A percentile compares a stretch with the other conserved stretches of the same genome.
Evolutionary conservation across 2,888 invertebrate genomes (phyloP).

Genomic region (Acanthosepion pharaonis): DNA sequence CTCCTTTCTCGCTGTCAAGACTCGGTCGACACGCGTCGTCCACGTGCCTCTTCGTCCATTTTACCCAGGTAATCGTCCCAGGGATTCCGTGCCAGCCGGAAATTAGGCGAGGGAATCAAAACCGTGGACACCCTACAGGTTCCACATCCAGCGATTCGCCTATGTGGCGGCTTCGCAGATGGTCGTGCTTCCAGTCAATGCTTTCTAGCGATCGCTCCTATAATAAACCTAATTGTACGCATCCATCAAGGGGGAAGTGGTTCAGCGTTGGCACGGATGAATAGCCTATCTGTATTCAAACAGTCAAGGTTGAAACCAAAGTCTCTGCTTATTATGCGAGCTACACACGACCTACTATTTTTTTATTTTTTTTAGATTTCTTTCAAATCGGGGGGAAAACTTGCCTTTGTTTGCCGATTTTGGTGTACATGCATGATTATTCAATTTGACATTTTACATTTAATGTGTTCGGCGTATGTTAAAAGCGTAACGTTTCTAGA

Average conservation of each 20-base stretch:
- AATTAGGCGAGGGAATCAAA: constrained; percentile 24
- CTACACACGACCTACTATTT: background rate
- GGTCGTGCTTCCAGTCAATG: constrained; percentile 33
- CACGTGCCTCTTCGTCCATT: background rate
- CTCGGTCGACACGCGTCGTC: background rate
- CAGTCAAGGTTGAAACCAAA: background rate
- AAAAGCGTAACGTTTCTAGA: background rate
- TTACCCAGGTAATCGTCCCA: background rate
- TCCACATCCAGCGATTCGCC: background rate
- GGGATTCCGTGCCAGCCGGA: constrained; percentile 38
- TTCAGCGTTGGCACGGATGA: background rate
- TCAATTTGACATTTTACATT: background rate
- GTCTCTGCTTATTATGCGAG: background rate
- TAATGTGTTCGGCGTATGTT: background rate
- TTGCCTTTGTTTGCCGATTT: background rate
- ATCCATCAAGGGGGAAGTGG: background rate
- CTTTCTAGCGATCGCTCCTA: background rate
- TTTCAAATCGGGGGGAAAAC: background rate
- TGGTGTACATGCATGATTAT: background rate
- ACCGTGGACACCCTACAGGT: constrained; percentile 42
- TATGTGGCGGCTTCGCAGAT: constrained; percentile 33
- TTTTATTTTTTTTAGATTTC: background rate
- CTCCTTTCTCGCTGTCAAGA: background rate
- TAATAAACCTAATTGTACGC: constrained; percentile 4
- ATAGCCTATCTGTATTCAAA: constrained; percentile 3